A percentile compares a stretch with the other conserved stretches of the same genome.
Conservation (phyloP, 30 jellyfish, hydroid and myxozoan species). For the Chironex yamaguchii region DNA sequence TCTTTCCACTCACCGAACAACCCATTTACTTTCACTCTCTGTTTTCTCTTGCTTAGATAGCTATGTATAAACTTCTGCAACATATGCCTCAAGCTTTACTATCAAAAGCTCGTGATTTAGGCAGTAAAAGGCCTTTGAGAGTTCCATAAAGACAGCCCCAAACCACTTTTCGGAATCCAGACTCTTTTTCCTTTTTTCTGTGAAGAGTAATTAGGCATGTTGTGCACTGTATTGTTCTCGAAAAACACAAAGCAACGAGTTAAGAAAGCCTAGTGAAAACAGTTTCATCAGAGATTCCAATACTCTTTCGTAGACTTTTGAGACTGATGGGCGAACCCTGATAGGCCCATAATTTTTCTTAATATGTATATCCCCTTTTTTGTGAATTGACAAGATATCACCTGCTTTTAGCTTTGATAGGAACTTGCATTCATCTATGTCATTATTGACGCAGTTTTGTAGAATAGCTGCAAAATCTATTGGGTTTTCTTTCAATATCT, state of each 20-base stretch:
- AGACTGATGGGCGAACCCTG: constrained; percentile 35
- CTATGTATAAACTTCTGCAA: constrained; percentile 21
- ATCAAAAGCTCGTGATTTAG: too few relatives aligned
- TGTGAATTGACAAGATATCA: constrained; percentile 22
- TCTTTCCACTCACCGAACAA: constrained; percentile 33
- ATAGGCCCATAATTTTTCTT: constrained; percentile 59
- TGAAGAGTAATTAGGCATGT: too few relatives aligned
- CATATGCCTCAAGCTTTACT: too few relatives aligned
- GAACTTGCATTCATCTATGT: too few relatives aligned
- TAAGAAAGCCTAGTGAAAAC: constrained; percentile 27
- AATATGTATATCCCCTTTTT: constrained; percentile 33
- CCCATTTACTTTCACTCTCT: constrained; percentile 43
- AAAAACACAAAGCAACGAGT: constrained; percentile 59
- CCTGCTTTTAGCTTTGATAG: too few relatives aligned
- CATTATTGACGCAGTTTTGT: too few relatives aligned
- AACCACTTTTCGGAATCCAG: too few relatives aligned
- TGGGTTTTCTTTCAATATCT: too few relatives aligned
- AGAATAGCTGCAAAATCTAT: too few relatives aligned
- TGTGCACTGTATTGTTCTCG: constrained; percentile 51
- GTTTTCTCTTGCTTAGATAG: constrained; percentile 44
- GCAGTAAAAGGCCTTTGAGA: too few relatives aligned
- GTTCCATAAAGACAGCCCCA: too few relatives aligned
- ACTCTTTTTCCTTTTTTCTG: too few relatives aligned
- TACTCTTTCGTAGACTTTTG: constrained; percentile 46
- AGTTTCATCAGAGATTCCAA: constrained; percentile 31